Evolutionary conservation across 1,140 invertebrate genomes (phyloP), one percentile per base, ranked within the genome.

Genomic region (Chymomyza costata): DNA sequence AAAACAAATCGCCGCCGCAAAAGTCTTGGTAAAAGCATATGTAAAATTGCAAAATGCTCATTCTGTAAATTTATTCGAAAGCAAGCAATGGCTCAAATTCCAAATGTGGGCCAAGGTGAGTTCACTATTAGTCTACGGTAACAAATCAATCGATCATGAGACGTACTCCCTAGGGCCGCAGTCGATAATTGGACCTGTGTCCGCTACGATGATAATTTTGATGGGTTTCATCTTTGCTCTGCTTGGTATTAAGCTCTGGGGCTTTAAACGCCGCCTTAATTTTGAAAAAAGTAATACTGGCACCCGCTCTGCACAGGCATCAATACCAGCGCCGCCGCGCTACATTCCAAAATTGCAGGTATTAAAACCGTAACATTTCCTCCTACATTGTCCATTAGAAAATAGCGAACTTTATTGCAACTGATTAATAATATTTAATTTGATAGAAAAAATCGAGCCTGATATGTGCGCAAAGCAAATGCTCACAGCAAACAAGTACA

Each of bases 201-300:
- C 45, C 6, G 63, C 51, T 45, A 53, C 71, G 31, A 34, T 32
- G 15, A 52, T 80, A 58, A 32, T 80, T 17, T 49, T 85, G 14
- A 2, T 73, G 41, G 66, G 82, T 19, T 50, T 86, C 8, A 47
- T 86, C n/a, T 51, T 80, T 2, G 59, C 67, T 0, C 38, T 86
- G 46, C 35, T 86, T 8, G 84, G 84, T 39, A 85, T 86, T 19
- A 86, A 86, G 39, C 58, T 88, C 25, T 87, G 86, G 65, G 84
- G 86, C 56, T 88, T 88, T 57, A 82, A 86, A 43, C 85, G 85
- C 5, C 74, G 81, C 1, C 50, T 88, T 11, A 65, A 59, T 15
- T 85, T 85, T 19, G 62, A 81, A 11, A 59, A 56, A 7, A 32
- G 52, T 50, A 16, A 45, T 21, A 40, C 5, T 47, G 28, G 2